Evolutionary conservation across 2,113 vertebrate species (phyloP), one percentile per base, ranked within the genome.

Genomic region (Nesogale talazaci): DNA sequence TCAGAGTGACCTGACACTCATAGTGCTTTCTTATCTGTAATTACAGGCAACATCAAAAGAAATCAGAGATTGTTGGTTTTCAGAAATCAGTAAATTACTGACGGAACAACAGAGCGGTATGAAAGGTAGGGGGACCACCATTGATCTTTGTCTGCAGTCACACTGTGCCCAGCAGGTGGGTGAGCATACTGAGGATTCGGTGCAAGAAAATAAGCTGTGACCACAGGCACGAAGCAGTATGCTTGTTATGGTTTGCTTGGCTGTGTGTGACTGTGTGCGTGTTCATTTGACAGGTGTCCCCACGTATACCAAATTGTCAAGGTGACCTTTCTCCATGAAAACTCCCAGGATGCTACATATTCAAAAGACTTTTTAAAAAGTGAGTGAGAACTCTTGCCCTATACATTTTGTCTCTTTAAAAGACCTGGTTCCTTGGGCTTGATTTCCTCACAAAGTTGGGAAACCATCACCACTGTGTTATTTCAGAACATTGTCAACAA

Each of bases 41-140:
- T 96, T 94, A 63, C 97, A 99, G 99, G 99, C 99, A 93, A 97
- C 99, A 79, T 99, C 99, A 27, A 98, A 99, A 97, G 99, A 99
- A 94, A 97, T 99, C 97, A 99, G 99, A 97, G 99, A 98, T 96
- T 98, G 98, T 46, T 99, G 99, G 99, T 99, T 99, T 97, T 99
- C 99, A 70, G 98, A 99, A 97, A 99, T 99, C 96, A 98, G 98
- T 86, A 99, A 99, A 98, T 99, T 99, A 92, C 97, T 99, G 94
- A 98, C 98, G 11, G 98, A 99, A 92, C 99, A 99, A 92, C 98
- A 99, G 80, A 98, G 99, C 97, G 98, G 98, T 12, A 98, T 98
- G 96, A 98, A 99, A 99, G 99, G 99, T 99, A 96, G 20, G 96
- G 70, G 80, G 81, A 29, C 40, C n/a, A 27, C 42, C 81, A 52